Conservation (phyloP, 2,113 vertebrate genomes). For the zebrafish (Danio rerio) region GRCz12tu NC_133176.1:35050501-35051000, state of each 20-base stretch:
- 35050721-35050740: not conserved
- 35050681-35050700: too few species aligned
- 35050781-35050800: slow-evolving; percentile 65
- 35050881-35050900: not conserved
- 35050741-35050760: not conserved
- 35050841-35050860: slow-evolving; percentile 42
- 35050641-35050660: not conserved
- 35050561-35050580: slow-evolving; percentile 7
- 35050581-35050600: not conserved
- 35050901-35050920: slow-evolving; percentile 13
- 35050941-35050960: slow-evolving; percentile 17
- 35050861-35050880: slow-evolving; percentile 34
- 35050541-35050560: not conserved
- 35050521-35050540: slow-evolving; percentile 58
- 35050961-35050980: slow-evolving; percentile 62
- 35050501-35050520: slow-evolving; percentile 50
- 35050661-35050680: not conserved
- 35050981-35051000: slow-evolving; percentile 62
- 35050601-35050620: not conserved
- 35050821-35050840: slow-evolving; percentile 43
- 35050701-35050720: not conserved
- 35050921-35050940: not conserved
- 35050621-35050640: slow-evolving; percentile 1
- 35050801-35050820: slow-evolving; percentile 64
- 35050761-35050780: not conserved